Conservation (phyloP, 2,113 vertebrate genomes). For the Oryzias melastigma region DNA sequence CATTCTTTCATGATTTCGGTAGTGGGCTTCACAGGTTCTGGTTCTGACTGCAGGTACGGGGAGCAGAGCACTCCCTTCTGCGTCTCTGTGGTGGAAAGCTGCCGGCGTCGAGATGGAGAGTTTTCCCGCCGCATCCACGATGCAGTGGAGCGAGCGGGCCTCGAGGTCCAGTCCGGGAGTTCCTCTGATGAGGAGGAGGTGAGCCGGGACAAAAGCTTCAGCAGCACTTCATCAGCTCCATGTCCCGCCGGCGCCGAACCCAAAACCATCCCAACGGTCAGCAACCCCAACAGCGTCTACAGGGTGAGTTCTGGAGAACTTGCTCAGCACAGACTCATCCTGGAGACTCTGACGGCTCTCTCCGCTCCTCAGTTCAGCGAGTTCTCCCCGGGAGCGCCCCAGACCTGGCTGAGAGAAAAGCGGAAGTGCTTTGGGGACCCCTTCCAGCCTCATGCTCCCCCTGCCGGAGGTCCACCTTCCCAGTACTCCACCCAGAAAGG, state of each 20-base stretch:
- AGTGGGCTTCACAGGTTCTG: no score
- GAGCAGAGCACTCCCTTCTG: slow-evolving; percentile 87
- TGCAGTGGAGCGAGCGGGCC: slow-evolving; percentile 83
- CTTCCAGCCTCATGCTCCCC: slow-evolving; percentile 47
- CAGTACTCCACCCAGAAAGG: slow-evolving; percentile 66
- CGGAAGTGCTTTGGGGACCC: slow-evolving; percentile 74
- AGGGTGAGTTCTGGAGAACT: slow-evolving; percentile 72
- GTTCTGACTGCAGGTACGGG: slow-evolving; percentile 79
- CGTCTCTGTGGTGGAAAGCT: slow-evolving; percentile 76
- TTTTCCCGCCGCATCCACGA: slow-evolving; percentile 83
- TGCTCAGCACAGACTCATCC: neutral
- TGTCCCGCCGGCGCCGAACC: slow-evolving; percentile 39
- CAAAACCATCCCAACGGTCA: slow-evolving; percentile 86
- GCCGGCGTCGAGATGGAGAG: slow-evolving; percentile 59
- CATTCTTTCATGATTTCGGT: no score
- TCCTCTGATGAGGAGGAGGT: slow-evolving; percentile 86
- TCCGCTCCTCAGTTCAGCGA: slow-evolving; percentile 71
- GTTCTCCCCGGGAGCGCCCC: slow-evolving; percentile 73
- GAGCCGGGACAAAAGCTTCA: slow-evolving; percentile 15
- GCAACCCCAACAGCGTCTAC: slow-evolving; percentile 95
- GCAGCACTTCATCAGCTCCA: slow-evolving; percentile 22
- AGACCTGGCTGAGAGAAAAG: slow-evolving; percentile 78
- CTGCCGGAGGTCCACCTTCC: neutral
- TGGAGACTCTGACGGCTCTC: neutral
- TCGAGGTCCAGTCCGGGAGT: slow-evolving; percentile 71